Evolutionary conservation across 2,113 vertebrate genomes (phyloP).

Genomic region (Toxotes chatareus): DNA sequence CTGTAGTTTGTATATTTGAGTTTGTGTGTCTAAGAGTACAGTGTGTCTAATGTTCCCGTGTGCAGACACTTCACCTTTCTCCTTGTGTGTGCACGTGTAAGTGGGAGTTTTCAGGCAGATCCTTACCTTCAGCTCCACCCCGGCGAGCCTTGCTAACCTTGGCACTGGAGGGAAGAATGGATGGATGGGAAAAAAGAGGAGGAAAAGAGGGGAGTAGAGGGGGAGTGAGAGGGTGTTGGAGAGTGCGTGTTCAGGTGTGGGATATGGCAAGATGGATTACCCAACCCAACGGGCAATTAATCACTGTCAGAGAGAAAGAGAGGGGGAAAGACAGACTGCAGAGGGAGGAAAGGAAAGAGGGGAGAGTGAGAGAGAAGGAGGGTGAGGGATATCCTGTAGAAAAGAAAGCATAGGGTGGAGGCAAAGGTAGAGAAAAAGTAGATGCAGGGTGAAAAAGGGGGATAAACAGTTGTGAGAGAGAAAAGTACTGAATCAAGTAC

Average conservation of each 20-base stretch:
- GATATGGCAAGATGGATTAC: slow-evolving; percentile 82
- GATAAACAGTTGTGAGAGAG: slow-evolving; percentile 29
- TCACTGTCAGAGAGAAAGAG: slow-evolving; percentile 78
- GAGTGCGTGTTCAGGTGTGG: slow-evolving; percentile 74
- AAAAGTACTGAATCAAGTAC: background rate
- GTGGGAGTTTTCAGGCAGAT: slow-evolving; percentile 54
- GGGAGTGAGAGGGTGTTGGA: slow-evolving; percentile 41
- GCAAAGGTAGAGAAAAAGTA: slow-evolving; percentile 31
- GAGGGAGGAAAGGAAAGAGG: slow-evolving; percentile 28
- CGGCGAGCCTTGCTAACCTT: slow-evolving; percentile 73
- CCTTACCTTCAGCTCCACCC: slow-evolving; percentile 60
- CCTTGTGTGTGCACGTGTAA: slow-evolving; percentile 22
- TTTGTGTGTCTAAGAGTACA: no score
- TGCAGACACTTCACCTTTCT: slow-evolving; percentile 23
- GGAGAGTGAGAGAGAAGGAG: slow-evolving; percentile 24
- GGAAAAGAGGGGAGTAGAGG: slow-evolving; percentile 36
- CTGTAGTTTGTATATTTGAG: slow-evolving; percentile 22
- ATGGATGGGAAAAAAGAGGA: slow-evolving; percentile 39
- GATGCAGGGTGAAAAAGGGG: slow-evolving; percentile 20
- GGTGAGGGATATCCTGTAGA: slow-evolving; percentile 10
- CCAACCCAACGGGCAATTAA: slow-evolving; percentile 75
- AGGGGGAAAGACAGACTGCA: slow-evolving; percentile 39
- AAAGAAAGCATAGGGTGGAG: background rate
- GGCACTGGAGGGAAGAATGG: slow-evolving; percentile 49
- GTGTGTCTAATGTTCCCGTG: slow-evolving; percentile 2